Conservation (phyloP, 2,797 vertebrate genomes). For the Helicolenus hilgendorfi region DNA sequence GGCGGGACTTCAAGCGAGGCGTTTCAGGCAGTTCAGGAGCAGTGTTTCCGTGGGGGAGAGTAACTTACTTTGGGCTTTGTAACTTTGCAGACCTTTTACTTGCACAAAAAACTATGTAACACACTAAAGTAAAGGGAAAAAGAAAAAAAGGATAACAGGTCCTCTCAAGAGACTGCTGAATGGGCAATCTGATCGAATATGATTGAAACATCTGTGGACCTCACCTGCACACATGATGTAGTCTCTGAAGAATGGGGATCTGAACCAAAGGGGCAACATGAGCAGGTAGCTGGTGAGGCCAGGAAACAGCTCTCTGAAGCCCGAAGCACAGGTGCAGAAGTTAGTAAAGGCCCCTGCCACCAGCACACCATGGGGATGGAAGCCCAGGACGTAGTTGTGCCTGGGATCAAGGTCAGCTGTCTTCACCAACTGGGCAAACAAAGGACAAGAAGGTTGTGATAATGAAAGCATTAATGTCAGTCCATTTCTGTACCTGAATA, state of each 20-base stretch:
- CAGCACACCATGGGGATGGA: constrained; percentile 96
- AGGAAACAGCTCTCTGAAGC: constrained; percentile 91
- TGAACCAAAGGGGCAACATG: constrained; percentile 95
- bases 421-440: constrained; percentile 92
- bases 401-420: constrained; percentile 93
- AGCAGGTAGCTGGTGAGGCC: constrained; percentile 92
- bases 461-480: not conserved
- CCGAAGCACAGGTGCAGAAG: constrained; percentile 93
- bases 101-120: too few species aligned
- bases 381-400: constrained; percentile 94
- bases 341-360: constrained; percentile 93
- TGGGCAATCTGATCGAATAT: not conserved
- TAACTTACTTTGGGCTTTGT: too few species aligned
- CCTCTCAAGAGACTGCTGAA: not conserved
- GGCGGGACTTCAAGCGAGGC: too few species aligned
- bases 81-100: too few species aligned
- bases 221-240: constrained; percentile 94
- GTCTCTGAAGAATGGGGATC: constrained; percentile 94
- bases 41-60: too few species aligned
- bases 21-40: too few species aligned
- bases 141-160: too few species aligned
- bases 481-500: not conserved
- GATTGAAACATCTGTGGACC: not conserved
- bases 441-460: not conserved
- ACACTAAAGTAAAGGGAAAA: too few species aligned